Percentiles rank a stretch among this genome's conserved stretches.
These are phyloP conservation scores for Eurystomus gularis DNA, from an alignment of 2,113 vertebrate genomes.

Conservation along the genomic window DNA sequence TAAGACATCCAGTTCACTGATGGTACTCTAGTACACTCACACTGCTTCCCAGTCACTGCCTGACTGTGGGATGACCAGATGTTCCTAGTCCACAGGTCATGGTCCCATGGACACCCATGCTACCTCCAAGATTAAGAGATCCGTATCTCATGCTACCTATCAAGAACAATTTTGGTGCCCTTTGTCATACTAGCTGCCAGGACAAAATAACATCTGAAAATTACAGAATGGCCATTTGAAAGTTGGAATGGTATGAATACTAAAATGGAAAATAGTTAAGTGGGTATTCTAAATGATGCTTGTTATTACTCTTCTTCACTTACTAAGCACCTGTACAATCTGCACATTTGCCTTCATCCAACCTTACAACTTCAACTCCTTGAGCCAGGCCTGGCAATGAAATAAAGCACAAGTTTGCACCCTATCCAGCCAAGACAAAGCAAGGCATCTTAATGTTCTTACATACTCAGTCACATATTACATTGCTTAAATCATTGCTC, in stretches of 20 bases:
- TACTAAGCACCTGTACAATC: neutral
- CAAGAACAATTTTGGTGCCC: neutral
- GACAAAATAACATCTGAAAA: neutral
- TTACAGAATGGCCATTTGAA: neutral
- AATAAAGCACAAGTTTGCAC: neutral
- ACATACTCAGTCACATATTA: neutral
- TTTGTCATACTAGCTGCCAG: neutral
- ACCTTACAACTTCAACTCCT: neutral
- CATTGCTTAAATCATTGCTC: neutral
- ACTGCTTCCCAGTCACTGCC: neutral
- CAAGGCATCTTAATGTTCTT: neutral
- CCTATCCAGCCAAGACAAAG: neutral
- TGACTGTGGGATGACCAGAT: neutral
- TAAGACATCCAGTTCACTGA: neutral
- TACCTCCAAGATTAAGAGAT: neutral
- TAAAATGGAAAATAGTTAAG: neutral
- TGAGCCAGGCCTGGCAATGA: neutral
- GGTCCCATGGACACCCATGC: fast-evolving
- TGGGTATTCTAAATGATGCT: neutral
- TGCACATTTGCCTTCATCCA: neutral
- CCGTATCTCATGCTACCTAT: fast-evolving
- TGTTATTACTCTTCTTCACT: neutral
- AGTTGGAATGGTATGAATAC: neutral
- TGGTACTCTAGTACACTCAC: neutral
- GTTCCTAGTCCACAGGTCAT: neutral